A percentile compares a stretch with the other conserved stretches of the same genome.
Conservation (phyloP, 2,113 vertebrate genomes). For the Jaculus jaculus region DNA sequence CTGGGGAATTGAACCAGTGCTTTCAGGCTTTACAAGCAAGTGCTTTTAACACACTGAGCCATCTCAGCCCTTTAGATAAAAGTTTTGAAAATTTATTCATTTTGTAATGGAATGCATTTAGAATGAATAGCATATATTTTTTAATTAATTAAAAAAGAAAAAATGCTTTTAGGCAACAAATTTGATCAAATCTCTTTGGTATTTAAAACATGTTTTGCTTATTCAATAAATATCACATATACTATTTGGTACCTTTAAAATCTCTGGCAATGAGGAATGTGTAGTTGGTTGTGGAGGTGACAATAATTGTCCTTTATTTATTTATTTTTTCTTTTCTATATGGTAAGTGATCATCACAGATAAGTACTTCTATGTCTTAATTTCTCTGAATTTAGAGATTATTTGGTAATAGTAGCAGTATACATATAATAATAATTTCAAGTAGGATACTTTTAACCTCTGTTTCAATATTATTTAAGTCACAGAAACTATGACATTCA, state of each 20-base stretch:
- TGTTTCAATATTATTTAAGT: background rate
- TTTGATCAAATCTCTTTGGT: background rate
- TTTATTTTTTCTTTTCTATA: background rate
- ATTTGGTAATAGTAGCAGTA: background rate
- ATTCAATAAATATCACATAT: background rate
- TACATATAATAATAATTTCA: background rate
- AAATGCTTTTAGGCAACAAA: background rate
- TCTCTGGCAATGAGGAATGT: background rate
- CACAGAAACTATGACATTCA: background rate
- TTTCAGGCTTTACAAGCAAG: no score
- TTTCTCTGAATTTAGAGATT: background rate
- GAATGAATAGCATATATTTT: background rate
- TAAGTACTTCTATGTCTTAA: background rate
- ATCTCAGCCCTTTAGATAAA: background rate
- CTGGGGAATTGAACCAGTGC: no score
- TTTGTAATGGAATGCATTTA: background rate
- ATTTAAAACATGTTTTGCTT: background rate
- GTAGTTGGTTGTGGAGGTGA: background rate
- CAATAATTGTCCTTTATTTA: background rate
- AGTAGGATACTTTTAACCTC: background rate
- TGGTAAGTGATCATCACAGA: background rate
- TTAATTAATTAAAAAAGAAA: constrained; percentile 1
- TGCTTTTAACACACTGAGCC: no score
- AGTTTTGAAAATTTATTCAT: background rate
- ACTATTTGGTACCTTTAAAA: background rate